Base-by-base conservation (phyloP, 2,797 vertebrate species). In the Ctenosaura bakeri region DNA sequence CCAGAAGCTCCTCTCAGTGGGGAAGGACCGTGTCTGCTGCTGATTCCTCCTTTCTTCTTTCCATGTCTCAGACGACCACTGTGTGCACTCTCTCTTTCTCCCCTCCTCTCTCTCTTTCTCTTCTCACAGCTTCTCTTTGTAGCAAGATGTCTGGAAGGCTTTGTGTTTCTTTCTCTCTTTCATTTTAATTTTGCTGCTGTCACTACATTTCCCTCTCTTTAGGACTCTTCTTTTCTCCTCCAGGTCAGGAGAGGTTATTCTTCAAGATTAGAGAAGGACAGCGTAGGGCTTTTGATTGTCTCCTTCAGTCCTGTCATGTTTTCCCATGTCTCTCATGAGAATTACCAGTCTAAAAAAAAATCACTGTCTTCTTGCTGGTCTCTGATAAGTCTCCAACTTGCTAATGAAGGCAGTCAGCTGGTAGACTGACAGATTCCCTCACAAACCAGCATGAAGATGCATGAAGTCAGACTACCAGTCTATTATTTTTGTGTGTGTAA, bases 21-120 rank as follows among this genome's bases (percentile, higher is more conserved):
- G 89, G 89, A 35, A 93, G 87, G 50, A 91, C 38, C 35, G 56
- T 18, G 86, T 87, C 86, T 83, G 46, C 0, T 64, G 81, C 20
- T 50, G 32, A 74, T 46, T 46, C 86, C 62, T 59, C 50, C 24
- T 74, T 93, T 85, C 82, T 88, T 69, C 83, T 64, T 91, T 92
- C 71, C 1, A 0, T 1, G 16, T 24, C 91, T 90, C 73, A 46
- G 42, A 89, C 50, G 22, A 90, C 86, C 89, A 87, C 86, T 69
- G 32, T 0, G 0, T 3, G 2, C 54, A 46, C 22, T 22, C 6
- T 22, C 10, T n/a, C 71, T 35, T 62, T 74, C 56, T 50, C 46
- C 20, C 42, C 69, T 20, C 85, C 71, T 79, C n/a, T 35, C 71
- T 79, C n/a, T 35, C 77, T 46, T 83, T 66, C 79, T 90, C 52